These are phyloP conservation scores for Epinotia nisella DNA, from an alignment of 2,888 invertebrate genomes.

Conservation along the genomic window DNA sequence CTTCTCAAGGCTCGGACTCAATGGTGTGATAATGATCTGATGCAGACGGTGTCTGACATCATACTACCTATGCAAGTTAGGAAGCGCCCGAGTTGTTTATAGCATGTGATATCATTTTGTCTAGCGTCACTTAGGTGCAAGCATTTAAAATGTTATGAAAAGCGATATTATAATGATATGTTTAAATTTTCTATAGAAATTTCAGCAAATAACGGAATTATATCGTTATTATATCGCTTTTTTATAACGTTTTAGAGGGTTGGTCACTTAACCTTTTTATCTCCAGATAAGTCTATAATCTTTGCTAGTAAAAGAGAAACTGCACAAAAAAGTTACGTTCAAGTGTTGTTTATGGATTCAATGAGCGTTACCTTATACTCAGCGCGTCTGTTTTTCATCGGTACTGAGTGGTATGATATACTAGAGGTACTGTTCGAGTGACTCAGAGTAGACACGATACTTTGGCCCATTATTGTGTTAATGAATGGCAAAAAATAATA, in stretches of 20 bases:
- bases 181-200: no score
- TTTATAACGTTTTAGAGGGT: no score
- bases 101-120: conserved; percentile 27
- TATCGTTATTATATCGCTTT: no score
- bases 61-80: conserved; percentile 34
- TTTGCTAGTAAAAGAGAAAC: conserved; percentile 8
- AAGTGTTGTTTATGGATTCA: conserved; percentile 47
- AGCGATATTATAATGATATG: no score
- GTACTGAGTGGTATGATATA: conserved; percentile 38
- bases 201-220: no score
- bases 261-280: no score
- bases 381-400: conserved; percentile 55
- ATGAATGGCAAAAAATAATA: conserved; percentile 68
- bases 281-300: not conserved
- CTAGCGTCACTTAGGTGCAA: conserved; percentile 11
- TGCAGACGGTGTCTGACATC: conserved; percentile 40
- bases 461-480: conserved; percentile 55
- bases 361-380: conserved; percentile 50
- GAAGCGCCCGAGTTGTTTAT: conserved; percentile 25
- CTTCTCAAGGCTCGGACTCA: conserved; percentile 25
- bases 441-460: conserved; percentile 59
- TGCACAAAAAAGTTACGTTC: conserved; percentile 6
- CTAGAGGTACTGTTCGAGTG: conserved; percentile 54
- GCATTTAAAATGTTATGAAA: no score
- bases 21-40: conserved; percentile 42